Evolutionary conservation across 2,888 invertebrate species (phyloP).

Genomic region (Sphecodes monilicornis): DNA sequence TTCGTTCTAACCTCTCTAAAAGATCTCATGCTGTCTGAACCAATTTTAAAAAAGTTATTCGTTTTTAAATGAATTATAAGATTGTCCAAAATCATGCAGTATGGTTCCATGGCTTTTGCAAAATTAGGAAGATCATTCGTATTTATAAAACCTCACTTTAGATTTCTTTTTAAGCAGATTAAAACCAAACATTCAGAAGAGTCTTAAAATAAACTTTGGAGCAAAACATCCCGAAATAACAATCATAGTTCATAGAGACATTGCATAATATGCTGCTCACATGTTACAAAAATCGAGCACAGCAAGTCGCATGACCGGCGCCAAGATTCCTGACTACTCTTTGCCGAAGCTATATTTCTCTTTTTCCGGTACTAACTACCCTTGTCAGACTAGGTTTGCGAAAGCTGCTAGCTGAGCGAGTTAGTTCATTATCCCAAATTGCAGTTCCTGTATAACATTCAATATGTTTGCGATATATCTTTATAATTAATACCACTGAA

Average conservation of each 20-base stretch:
- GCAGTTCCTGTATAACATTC: slow-evolving; percentile 21
- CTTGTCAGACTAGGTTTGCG: slow-evolving; percentile 37
- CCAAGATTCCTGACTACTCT: slow-evolving; percentile 61
- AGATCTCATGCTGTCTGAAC: too few species aligned
- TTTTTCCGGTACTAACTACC: slow-evolving; percentile 44
- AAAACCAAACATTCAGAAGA: slow-evolving; percentile 32
- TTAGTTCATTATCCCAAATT: slow-evolving; percentile 46
- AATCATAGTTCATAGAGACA: slow-evolving; percentile 61
- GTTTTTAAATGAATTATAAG: too few species aligned
- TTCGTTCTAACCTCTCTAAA: too few species aligned
- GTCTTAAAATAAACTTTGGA: slow-evolving; percentile 44
- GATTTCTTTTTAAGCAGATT: not conserved
- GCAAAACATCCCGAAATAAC: slow-evolving; percentile 73
- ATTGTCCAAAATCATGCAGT: not conserved
- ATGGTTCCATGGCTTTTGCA: too few species aligned
- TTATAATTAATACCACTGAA: not conserved
- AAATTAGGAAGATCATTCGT: too few species aligned
- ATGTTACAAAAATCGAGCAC: slow-evolving; percentile 63
- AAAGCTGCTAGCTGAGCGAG: slow-evolving; percentile 37
- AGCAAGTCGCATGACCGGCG: slow-evolving; percentile 54
- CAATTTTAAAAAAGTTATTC: too few species aligned
- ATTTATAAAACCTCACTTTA: not conserved
- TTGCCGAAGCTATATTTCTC: slow-evolving; percentile 30
- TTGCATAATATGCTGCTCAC: slow-evolving; percentile 68
- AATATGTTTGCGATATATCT: slow-evolving; percentile 14